Base-by-base conservation (phyloP, 1,140 invertebrate genomes). In the Cydia fagiglandana region DNA sequence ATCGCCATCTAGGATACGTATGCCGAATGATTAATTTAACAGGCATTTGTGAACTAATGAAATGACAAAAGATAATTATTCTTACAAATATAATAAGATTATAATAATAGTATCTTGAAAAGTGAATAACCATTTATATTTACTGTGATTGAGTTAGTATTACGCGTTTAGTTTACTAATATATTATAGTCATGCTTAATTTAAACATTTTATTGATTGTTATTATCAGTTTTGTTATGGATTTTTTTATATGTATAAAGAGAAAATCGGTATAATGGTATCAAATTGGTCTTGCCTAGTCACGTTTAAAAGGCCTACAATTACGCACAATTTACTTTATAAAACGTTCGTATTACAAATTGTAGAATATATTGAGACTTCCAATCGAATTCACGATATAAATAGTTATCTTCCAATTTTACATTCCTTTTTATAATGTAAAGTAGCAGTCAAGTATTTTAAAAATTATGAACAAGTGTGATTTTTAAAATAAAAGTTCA, bases 141-240 rank as follows among this genome's bases (percentile, higher is more conserved):
- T 85, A 86, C 86, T 90, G 88, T 90, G 87, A 90, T 87, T 88
- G 80, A 86, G 80, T 90, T 88, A 85, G 85, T 86, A 86, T 88
- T 86, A 86, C 77, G 77, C 79, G 82, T 81, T 79, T 79, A 77
- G 73, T 66, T 76, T 75, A 70, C 66, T 41, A 70, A 70, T 70
- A 70, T 70, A 70, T 73, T 73, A 73, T 47, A 73, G 73, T n/a
- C 73, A 50, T 73, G 47, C 41, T 76, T 70, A 74, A 74, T 61
- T 75, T 74, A 78, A 73, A 75, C 75, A 77, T 78, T 78, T 77
- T 64, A 78, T 50, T 66, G 41, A 68, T 68, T 73, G 70, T 75
- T 70, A 74, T 76, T 75, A 73, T 70, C 34, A 70, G 30, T 38
- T 34, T 17, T 70, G 66, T 70, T 70, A 70, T 70, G 38, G 34